Percentiles rank a stretch among this genome's conserved stretches.
Conservation (phyloP, 2,888 invertebrate genomes). For the Nomada ferruginata region DNA sequence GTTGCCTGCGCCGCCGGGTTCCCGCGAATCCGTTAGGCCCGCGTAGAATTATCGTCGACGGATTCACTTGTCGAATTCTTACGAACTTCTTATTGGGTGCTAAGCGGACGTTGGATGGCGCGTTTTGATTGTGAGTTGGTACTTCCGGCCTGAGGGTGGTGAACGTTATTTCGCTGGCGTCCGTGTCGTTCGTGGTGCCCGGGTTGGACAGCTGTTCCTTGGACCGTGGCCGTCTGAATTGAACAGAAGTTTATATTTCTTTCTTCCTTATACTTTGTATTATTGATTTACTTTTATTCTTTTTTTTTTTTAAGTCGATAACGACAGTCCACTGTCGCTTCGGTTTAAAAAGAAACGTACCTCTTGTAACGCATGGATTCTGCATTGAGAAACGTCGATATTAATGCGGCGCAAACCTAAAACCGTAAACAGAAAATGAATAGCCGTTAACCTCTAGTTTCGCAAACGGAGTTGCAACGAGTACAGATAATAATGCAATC, state of each 20-base stretch:
- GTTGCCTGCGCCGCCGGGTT: constrained; percentile 36
- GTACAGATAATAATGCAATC: not conserved
- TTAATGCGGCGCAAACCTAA: constrained; percentile 56
- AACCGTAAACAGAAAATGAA: constrained; percentile 5
- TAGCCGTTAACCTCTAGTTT: not conserved
- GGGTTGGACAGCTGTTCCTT: not conserved
- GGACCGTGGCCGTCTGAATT: constrained; percentile 8
- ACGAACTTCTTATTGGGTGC: not conserved
- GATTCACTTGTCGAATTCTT: not conserved
- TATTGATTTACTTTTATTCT: no score
- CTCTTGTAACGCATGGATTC: constrained; percentile 35
- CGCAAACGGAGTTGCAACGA: not conserved
- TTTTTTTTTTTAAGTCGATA: no score
- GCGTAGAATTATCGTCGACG: not conserved
- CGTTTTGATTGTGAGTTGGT: not conserved
- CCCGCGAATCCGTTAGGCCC: not conserved
- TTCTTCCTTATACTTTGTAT: not conserved
- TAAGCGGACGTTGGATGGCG: not conserved
- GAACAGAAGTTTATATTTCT: not conserved
- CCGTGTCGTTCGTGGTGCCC: not conserved
- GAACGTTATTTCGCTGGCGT: constrained; percentile 35
- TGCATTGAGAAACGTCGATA: constrained; percentile 36
- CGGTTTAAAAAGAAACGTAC: constrained; percentile 26
- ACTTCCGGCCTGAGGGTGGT: constrained; percentile 25
- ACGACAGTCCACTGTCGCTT: no score